These are phyloP conservation scores for Exephanes ischioxanthus DNA, from an alignment of 2,888 invertebrate genomes.

Conservation along the genomic window DNA sequence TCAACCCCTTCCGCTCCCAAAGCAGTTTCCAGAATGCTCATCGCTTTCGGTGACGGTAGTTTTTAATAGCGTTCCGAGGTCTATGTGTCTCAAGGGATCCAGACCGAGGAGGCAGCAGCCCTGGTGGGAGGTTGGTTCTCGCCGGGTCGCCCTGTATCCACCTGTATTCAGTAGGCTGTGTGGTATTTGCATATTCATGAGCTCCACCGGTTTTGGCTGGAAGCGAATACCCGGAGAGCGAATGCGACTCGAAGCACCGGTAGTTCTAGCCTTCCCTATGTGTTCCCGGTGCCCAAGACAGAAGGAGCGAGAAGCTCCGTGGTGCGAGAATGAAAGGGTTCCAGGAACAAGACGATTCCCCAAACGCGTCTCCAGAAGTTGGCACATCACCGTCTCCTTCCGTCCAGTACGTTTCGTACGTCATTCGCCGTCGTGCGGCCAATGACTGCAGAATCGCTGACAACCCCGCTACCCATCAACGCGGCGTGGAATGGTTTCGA, in stretches of 20 bases:
- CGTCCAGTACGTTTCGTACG: not conserved
- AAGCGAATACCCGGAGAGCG: not conserved
- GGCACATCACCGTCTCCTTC: not conserved
- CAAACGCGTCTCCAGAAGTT: not conserved
- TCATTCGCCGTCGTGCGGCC: not conserved
- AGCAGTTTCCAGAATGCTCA: conserved; percentile 20
- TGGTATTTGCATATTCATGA: conserved; percentile 75
- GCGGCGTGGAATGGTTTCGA: conserved; percentile 10
- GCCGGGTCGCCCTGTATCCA: conserved; percentile 53
- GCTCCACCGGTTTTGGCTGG: conserved; percentile 47
- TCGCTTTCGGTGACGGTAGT: conserved; percentile 17
- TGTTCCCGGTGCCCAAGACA: conserved; percentile 14
- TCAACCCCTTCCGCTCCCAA: not conserved
- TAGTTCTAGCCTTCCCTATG: conserved; percentile 10
- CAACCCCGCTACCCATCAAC: not conserved
- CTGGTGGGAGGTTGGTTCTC: conserved; percentile 27
- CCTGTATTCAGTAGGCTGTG: conserved; percentile 73
- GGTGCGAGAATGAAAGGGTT: conserved; percentile 34
- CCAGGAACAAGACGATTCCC: not conserved
- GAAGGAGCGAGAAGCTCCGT: conserved; percentile 25
- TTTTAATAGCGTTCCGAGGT: conserved; percentile 19
- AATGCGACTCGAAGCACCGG: conserved; percentile 12
- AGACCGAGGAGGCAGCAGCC: conserved; percentile 27
- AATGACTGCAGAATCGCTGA: not conserved
- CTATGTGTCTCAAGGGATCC: not conserved